These are phyloP conservation scores for Cotesia vestalis DNA, from an alignment of 1,140 invertebrate genomes.

Conservation along the genomic window DNA sequence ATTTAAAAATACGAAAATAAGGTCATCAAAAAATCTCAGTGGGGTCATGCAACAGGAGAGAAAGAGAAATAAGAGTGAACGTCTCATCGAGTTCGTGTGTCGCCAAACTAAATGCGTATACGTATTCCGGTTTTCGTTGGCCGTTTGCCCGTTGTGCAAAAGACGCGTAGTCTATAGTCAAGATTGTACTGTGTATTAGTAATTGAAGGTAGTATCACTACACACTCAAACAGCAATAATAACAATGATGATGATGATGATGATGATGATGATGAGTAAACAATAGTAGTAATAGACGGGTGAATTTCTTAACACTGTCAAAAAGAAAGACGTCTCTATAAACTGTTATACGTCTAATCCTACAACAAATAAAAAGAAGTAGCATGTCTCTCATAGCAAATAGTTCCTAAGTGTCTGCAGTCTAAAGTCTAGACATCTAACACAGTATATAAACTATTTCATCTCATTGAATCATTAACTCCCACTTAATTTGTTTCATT, in stretches of 20 bases:
- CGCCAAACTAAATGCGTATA: constrained; percentile 28
- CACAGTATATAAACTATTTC: not conserved
- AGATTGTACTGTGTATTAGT: not conserved
- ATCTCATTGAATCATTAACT: constrained; percentile 3
- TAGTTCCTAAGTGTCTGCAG: constrained; percentile 1
- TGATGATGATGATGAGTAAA: not conserved
- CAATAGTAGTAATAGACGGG: too few relatives aligned
- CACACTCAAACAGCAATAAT: not conserved
- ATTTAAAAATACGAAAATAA: constrained; percentile 20
- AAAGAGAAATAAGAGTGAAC: not conserved
- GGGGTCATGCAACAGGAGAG: constrained; percentile 16
- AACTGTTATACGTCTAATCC: not conserved
- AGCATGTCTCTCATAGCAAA: not conserved
- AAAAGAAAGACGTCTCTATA: too few relatives aligned
- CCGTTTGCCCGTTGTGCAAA: constrained; percentile 20
- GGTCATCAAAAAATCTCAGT: constrained; percentile 26
- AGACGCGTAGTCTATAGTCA: not conserved
- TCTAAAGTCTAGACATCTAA: not conserved
- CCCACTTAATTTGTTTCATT: constrained; percentile 5
- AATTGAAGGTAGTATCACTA: not conserved
- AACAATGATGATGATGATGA: not conserved
- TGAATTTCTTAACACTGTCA: too few relatives aligned
- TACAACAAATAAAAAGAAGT: not conserved
- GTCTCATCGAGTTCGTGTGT: constrained; percentile 9
- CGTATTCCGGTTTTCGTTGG: constrained; percentile 21